phyloP scores from a whole-genome alignment of 2,113 vertebrate genomes.

The Notarius quadriscutis region DNA sequence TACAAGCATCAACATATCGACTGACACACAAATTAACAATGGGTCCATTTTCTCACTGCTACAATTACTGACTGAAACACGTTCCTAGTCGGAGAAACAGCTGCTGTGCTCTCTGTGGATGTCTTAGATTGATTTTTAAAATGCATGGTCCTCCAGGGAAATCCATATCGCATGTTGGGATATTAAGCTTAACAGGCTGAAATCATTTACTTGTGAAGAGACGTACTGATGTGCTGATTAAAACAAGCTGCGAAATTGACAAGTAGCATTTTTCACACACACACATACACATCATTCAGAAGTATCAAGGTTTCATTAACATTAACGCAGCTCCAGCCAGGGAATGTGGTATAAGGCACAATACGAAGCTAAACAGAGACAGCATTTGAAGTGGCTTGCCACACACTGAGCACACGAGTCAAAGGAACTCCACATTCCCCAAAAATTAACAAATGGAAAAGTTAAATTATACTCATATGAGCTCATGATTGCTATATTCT shows the following conservation, averaged over 20 bases:
- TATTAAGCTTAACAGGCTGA: constrained; percentile 18
- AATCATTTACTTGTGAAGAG: background rate
- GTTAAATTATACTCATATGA: constrained; percentile 42
- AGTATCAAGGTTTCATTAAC: constrained; percentile 21
- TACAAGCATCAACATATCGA: constrained; percentile 55
- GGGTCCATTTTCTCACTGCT: constrained; percentile 43
- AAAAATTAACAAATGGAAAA: constrained; percentile 36
- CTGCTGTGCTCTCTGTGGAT: constrained; percentile 51
- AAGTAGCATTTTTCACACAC: background rate
- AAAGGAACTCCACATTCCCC: constrained; percentile 19
- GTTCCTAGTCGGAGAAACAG: constrained; percentile 48
- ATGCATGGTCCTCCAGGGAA: constrained; percentile 51
- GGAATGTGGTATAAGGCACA: background rate
- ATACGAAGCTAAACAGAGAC: constrained; percentile 24
- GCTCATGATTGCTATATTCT: constrained; percentile 8
- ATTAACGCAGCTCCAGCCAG: background rate
- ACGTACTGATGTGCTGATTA: background rate
- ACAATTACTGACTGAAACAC: constrained; percentile 34
- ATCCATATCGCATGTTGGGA: constrained; percentile 54
- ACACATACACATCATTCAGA: background rate
- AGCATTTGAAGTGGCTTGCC: constrained; percentile 28
- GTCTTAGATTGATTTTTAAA: constrained; percentile 50
- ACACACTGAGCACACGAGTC: constrained; percentile 22
- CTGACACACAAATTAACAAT: constrained; percentile 51
- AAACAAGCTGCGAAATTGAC: background rate